Percentiles rank a stretch among this genome's conserved stretches.
phyloP scores from a whole-genome alignment of 2,888 invertebrate genomes.

The Leptarthrus brevirostris region DNA sequence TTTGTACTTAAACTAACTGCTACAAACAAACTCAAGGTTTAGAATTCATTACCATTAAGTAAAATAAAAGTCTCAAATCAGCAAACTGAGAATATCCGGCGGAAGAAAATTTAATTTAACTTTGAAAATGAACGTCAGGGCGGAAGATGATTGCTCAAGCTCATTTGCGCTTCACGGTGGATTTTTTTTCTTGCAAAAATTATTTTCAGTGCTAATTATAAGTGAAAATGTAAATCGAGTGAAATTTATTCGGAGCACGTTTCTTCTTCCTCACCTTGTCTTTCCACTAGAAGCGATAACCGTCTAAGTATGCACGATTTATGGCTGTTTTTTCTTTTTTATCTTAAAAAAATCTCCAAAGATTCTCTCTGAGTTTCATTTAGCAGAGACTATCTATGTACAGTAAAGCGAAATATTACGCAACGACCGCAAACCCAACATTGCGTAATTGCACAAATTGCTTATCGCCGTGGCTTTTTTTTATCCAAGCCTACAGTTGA shows the following conservation, averaged over 20 bases:
- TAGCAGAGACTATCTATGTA: neutral
- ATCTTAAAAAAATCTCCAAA: neutral
- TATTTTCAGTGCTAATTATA: neutral
- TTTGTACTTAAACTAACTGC: too few species aligned
- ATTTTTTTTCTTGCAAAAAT: neutral
- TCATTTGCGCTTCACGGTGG: neutral
- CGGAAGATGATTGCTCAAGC: neutral
- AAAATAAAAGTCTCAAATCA: neutral
- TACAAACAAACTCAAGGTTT: neutral
- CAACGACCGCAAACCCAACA: neutral
- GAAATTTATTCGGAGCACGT: conserved; percentile 12
- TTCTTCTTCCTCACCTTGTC: neutral
- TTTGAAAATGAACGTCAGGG: neutral
- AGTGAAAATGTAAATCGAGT: conserved; percentile 8
- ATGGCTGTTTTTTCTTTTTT: neutral
- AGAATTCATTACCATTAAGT: neutral
- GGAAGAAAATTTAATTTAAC: conserved; percentile 1
- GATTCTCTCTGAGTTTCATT: neutral
- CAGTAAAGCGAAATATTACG: neutral
- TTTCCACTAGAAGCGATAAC: neutral
- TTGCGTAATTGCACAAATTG: neutral
- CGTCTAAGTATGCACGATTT: neutral
- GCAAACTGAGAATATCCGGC: neutral
- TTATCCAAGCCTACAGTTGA: neutral
- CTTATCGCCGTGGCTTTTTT: neutral